phyloP scores from a whole-genome alignment of 2,888 invertebrate genomes.

The Shargacucullia verbasci region DNA sequence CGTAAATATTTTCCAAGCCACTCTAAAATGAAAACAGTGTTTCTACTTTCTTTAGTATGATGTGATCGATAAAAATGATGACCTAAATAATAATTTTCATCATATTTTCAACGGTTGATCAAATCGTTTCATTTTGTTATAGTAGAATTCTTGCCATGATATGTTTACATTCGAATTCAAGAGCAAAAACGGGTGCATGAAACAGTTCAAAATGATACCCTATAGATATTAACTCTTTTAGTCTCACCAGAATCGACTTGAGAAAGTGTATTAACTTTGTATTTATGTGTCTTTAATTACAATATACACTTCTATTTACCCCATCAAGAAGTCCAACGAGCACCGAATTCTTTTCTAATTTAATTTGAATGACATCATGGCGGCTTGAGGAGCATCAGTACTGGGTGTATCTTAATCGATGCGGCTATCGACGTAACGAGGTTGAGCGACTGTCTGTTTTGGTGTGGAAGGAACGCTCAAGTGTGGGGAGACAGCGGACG shows the following conservation, averaged over 20 bases:
- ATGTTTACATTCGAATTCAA: too few relatives aligned
- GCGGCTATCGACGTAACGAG: slow-evolving; percentile 72
- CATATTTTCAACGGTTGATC: too few relatives aligned
- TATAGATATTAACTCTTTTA: too few relatives aligned
- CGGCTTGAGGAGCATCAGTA: slow-evolving; percentile 56
- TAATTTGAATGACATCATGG: slow-evolving; percentile 34
- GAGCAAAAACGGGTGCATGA: too few relatives aligned
- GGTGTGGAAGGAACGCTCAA: slow-evolving; percentile 20
- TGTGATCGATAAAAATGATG: too few relatives aligned
- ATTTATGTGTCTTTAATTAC: slow-evolving; percentile 26
- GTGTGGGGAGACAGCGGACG: slow-evolving; percentile 21
- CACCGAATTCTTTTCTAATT: slow-evolving; percentile 42
- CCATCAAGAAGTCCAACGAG: slow-evolving; percentile 14
- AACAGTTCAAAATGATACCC: too few relatives aligned
- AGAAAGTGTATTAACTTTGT: slow-evolving; percentile 2
- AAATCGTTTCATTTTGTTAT: too few relatives aligned
- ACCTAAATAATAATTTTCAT: too few relatives aligned
- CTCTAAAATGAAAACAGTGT: too few relatives aligned
- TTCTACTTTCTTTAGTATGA: too few relatives aligned
- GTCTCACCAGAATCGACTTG: background rate
- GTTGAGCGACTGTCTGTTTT: slow-evolving; percentile 36
- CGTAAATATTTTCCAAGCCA: too few relatives aligned
- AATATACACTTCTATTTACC: slow-evolving; percentile 35
- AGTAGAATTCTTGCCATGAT: too few relatives aligned
- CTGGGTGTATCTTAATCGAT: slow-evolving; percentile 72